Evolutionary conservation across 2,888 invertebrate genomes (phyloP), one percentile per base, ranked within the genome.

Genomic region (Trachelus troglodyta): DNA sequence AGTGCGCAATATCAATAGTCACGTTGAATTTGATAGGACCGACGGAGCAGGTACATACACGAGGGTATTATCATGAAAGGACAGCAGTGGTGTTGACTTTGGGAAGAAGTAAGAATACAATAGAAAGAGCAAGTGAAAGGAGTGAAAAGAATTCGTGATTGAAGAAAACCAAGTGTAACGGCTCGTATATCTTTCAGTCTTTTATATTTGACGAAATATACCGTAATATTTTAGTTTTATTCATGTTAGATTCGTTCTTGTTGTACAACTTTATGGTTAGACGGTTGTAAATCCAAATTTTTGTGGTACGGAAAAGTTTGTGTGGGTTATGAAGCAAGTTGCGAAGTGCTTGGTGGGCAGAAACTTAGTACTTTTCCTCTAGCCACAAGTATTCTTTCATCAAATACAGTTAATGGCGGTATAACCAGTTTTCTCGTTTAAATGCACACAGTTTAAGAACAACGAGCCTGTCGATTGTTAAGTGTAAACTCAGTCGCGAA

Each of bases 271-370:
- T 34, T 75, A 76, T 75, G 56, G 75, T 77, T 73, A 76, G 79
- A 76, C 74, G 77, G 30, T 74, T 80, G 80, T 84, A 85, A 85
- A 84, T 85, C 81, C 83, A 81, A 76, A 79, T 77, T 84, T 85
- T 79, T 83, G 82, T 79, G 82, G 83, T 82, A 83, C 81, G 79
- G 56, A 80, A 75, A 77, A 83, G 77, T 81, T 82, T 81, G 75
- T 77, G 81, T 83, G 81, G 81, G 80, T 84, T 85, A 85, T 79
- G 81, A 82, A 78, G 80, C 81, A 83, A 85, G 84, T 85, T 85
- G 31, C 79, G 79, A 81, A 83, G 79, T 81, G 80, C 78, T 79
- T 77, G 76, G 73, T 56, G 31, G 40, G 69, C 74, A 74, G 76
- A 75, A 76, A 77, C 73, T 78, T 76, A 71, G 76, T 78, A 75